Evolutionary conservation across 2,888 invertebrate species (phyloP).

Genomic region (Tiliacea citrago): DNA sequence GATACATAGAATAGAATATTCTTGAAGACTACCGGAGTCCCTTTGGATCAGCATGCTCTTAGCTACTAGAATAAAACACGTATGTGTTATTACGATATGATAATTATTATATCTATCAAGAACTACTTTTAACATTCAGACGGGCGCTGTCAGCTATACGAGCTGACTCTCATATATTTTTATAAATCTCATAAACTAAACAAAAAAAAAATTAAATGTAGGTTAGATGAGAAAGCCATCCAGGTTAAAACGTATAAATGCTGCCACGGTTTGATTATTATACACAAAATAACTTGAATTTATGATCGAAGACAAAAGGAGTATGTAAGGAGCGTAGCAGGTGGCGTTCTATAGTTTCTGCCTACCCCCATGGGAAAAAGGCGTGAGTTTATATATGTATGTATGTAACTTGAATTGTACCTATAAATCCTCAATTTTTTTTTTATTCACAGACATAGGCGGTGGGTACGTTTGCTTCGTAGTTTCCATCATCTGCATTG

Average conservation of each 20-base stretch:
- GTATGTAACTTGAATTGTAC: too few species aligned
- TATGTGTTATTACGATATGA: too few species aligned
- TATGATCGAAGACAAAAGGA: too few species aligned
- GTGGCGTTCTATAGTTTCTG: too few species aligned
- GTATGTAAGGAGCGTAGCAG: too few species aligned
- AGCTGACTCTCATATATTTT: neutral
- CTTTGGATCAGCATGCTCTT: neutral
- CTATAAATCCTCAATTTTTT: neutral
- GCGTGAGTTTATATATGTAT: too few species aligned
- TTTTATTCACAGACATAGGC: slow-evolving; percentile 93
- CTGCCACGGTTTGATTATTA: neutral
- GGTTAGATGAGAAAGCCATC: too few species aligned
- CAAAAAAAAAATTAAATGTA: too few species aligned
- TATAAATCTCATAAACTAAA: too few species aligned
- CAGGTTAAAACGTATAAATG: too few species aligned
- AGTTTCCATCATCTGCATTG: slow-evolving; percentile 97
- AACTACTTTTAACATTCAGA: neutral
- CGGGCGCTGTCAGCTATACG: neutral
- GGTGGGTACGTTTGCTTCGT: slow-evolving; percentile 99
- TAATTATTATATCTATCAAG: neutral
- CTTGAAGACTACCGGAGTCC: neutral
- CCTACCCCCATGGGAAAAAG: too few species aligned
- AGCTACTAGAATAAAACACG: too few species aligned
- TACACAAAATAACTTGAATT: neutral
- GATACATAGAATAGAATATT: neutral